Percentiles rank a stretch among this genome's conserved stretches.
These are phyloP conservation scores for Cichlasoma orientale DNA, from an alignment of 2,797 vertebrate genomes.

Conservation along the genomic window DNA sequence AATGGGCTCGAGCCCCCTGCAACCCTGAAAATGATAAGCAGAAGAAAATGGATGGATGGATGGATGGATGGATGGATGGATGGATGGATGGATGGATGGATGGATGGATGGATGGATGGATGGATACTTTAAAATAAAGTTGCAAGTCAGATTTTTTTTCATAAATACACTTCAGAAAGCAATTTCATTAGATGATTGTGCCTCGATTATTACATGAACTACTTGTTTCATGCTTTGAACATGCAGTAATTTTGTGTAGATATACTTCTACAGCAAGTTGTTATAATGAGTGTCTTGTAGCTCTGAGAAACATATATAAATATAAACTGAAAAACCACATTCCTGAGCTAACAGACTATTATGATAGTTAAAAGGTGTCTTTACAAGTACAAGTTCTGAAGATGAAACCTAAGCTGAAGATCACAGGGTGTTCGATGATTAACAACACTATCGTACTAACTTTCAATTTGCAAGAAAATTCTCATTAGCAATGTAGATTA, in stretches of 20 bases:
- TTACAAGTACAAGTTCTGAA: not conserved
- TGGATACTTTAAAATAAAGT: not conserved
- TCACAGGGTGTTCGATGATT: not conserved
- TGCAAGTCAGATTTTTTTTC: not conserved
- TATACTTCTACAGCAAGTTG: no score
- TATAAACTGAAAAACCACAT: not conserved
- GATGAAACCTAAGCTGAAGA: not conserved
- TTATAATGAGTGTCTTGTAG: not conserved
- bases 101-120: no score
- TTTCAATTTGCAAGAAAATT: slow-evolving; percentile 5
- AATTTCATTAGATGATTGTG: accelerated
- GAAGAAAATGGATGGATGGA: no score
- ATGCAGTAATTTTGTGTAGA: no score
- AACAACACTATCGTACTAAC: slow-evolving; percentile 4
- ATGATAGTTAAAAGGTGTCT: not conserved
- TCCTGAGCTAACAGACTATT: not conserved
- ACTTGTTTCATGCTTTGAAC: no score
- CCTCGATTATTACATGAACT: not conserved
- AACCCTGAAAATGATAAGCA: no score
- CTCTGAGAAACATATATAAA: not conserved
- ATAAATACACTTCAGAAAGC: not conserved
- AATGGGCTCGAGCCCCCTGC: no score
- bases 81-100: no score
- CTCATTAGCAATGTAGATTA: slow-evolving; percentile 27
- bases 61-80: no score